Percentiles rank a stretch among this genome's conserved stretches.
phyloP scores from a whole-genome alignment of 2,888 invertebrate species.

The Lamellibrachia satsuma region DNA sequence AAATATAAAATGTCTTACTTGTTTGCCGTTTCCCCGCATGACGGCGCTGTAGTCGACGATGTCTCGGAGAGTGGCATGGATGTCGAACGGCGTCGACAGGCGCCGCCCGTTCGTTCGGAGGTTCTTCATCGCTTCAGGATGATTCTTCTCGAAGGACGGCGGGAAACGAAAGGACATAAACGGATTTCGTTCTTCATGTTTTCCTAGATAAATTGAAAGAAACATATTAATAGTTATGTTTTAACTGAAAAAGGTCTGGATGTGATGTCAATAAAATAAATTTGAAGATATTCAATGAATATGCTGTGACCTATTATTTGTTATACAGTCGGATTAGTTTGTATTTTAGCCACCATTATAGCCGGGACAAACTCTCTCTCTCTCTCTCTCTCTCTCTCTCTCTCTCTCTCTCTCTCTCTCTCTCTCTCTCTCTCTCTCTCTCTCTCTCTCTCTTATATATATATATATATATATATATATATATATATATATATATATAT shows the following conservation, averaged over 20 bases:
- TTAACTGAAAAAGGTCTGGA: no score
- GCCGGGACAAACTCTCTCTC: constrained; percentile 8
- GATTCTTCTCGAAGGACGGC: constrained; percentile 72
- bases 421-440: constrained; percentile 24
- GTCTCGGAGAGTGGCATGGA: constrained; percentile 81
- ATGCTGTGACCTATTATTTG: no score
- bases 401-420: constrained; percentile 23
- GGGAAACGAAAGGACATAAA: constrained; percentile 85
- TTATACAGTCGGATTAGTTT: no score
- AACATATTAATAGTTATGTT: not conserved
- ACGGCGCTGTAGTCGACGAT: constrained; percentile 70
- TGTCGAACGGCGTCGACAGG: constrained; percentile 87
- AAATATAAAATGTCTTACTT: constrained; percentile 50
- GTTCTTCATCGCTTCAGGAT: constrained; percentile 73
- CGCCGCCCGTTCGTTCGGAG: constrained; percentile 73
- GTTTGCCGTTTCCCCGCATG: not conserved
- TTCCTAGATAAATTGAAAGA: constrained; percentile 69
- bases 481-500: no score
- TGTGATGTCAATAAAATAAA: no score
- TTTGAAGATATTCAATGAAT: no score
- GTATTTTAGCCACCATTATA: no score
- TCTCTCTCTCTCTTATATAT: constrained; percentile 19
- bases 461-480: no score
- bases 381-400: constrained; percentile 20
- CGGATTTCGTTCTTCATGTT: constrained; percentile 89